phyloP scores from a whole-genome alignment of 2,888 invertebrate species.

The Diplazon laetatorius region DNA sequence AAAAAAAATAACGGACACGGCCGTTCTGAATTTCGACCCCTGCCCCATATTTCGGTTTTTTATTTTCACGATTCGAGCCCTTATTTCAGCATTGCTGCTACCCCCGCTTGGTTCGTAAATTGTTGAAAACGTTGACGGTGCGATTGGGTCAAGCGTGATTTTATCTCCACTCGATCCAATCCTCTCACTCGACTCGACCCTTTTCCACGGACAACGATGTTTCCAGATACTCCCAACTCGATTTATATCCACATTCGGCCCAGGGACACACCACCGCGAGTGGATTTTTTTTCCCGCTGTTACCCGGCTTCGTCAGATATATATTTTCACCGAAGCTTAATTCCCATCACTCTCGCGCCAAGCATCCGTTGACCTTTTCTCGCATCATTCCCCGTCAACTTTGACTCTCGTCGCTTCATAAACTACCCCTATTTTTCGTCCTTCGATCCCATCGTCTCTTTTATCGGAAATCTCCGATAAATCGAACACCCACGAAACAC shows the following conservation, averaged over 20 bases:
- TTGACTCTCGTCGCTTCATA: background rate
- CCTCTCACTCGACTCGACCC: constrained; percentile 5
- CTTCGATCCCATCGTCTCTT: constrained; percentile 9
- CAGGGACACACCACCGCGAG: background rate
- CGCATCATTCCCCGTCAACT: background rate
- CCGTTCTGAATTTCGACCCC: too few relatives aligned
- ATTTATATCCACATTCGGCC: constrained; percentile 29
- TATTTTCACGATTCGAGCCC: constrained; percentile 16
- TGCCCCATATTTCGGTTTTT: too few relatives aligned
- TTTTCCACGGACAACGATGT: constrained; percentile 31
- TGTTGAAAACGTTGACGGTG: constrained; percentile 19
- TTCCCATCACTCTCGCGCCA: background rate
- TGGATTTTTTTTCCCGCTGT: constrained; percentile 15
- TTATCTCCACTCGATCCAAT: constrained; percentile 48
- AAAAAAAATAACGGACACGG: too few relatives aligned
- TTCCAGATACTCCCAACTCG: constrained; percentile 15
- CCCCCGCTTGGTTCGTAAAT: constrained; percentile 1
- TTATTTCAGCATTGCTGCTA: constrained; percentile 39
- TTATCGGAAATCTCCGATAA: constrained; percentile 1
- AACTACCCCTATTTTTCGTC: background rate
- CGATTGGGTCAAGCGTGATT: constrained; percentile 48
- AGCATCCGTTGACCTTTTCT: constrained; percentile 17
- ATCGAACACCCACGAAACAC: background rate
- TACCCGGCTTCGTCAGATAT: constrained; percentile 13
- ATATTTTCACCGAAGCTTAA: constrained; percentile 10